Evolutionary conservation across 2,888 invertebrate species (phyloP).

Genomic region (Acrobasis repandana): DNA sequence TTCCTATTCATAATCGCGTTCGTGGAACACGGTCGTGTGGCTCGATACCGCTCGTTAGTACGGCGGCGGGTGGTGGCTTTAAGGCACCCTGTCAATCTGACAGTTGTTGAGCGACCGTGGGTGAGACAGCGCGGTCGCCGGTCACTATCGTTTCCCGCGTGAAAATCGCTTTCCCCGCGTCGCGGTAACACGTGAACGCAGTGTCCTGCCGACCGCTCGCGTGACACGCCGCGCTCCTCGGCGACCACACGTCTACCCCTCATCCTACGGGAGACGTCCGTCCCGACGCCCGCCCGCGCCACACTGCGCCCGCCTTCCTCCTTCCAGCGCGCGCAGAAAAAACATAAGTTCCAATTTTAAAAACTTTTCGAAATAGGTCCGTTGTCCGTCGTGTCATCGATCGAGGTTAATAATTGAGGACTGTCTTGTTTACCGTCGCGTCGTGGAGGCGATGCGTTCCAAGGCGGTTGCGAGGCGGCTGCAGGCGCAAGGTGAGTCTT

Average conservation of each 20-base stretch:
- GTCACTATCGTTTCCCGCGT: conserved; percentile 79
- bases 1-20: conserved; percentile 18
- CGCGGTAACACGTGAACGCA: conserved; percentile 76
- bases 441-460: conserved; percentile 85
- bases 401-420: conserved; percentile 59
- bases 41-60: conserved; percentile 22
- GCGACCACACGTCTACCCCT: conserved; percentile 45
- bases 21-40: conserved; percentile 15
- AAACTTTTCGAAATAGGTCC: conserved; percentile 53
- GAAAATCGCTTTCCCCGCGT: conserved; percentile 80
- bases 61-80: conserved; percentile 27
- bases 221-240: conserved; percentile 72
- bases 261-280: conserved; percentile 60
- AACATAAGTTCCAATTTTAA: conserved; percentile 46
- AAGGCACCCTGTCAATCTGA: conserved; percentile 49
- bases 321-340: conserved; percentile 46
- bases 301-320: conserved; percentile 54
- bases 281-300: conserved; percentile 63
- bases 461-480: conserved; percentile 88
- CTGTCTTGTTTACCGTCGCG: conserved; percentile 54
- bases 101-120: conserved; percentile 69
- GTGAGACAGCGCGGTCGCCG: conserved; percentile 75
- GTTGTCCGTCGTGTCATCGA: conserved; percentile 57
- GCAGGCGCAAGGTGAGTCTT: conserved; percentile 85
- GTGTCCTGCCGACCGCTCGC: conserved; percentile 81